Base-by-base conservation (phyloP, 2,888 invertebrate species). In the Campoplex nolae region DNA sequence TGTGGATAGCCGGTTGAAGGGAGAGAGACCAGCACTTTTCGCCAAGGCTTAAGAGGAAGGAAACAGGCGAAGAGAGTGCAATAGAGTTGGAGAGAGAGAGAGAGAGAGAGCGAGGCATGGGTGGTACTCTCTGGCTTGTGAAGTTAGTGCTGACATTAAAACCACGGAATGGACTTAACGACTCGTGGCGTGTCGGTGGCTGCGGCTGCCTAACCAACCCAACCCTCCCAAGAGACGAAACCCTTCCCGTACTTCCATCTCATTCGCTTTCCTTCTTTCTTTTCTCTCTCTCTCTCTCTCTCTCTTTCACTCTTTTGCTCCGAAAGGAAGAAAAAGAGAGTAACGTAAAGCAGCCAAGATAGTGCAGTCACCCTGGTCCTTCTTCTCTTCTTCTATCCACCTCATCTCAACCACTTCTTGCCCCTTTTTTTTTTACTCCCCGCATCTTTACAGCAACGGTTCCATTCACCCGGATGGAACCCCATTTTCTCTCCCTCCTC, bases 141-240 rank as follows among this genome's bases (percentile, higher is more conserved):
- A 91, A 91, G 90, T 91, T 92, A 92, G 90, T 91, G 92, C 91
- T 90, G 92, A 91, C 92, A 92, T 92, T 92, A 92, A 92, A 92
- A 92, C 91, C 92, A 90, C 90, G 90, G 90, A 92, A 91, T 92
- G 91, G 91, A 91, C 92, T 92, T 91, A 92, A 92, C 92, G 92
- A 92, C 91, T 92, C 91, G 91, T 92, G 90, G 91, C 91, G 91
- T 90, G 91, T 91, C 89, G 90, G 90, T 90, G 90, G 89, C 91
- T 90, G 90, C 84, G 90, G 89, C 89, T 88, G 86, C 87, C 89
- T 89, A 88, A 89, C 89, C 88, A 88, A 87, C 75, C 89, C 80
- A 73, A 83, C 85, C 86, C 83, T 78, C 85, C 76, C 76, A 48
- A 58, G 83, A 76, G 75, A 35, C 70, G 78, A 62, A 79, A 87